Percentiles rank a stretch among this genome's conserved stretches.
phyloP scores from a whole-genome alignment of 2,113 vertebrate species.

The Tiliqua scincoides region DNA sequence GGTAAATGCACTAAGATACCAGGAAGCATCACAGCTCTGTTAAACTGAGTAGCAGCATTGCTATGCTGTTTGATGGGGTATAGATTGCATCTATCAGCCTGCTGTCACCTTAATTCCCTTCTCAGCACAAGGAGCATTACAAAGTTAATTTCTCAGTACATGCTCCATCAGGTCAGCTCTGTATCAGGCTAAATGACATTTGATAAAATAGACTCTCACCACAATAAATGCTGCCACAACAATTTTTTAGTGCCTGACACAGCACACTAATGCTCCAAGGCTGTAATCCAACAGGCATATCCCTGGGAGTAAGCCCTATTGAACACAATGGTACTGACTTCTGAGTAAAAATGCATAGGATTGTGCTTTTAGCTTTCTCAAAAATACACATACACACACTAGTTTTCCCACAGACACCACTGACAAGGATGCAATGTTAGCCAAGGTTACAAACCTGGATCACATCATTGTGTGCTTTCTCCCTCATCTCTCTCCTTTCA shows the following conservation, averaged over 20 bases:
- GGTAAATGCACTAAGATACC: too few species aligned
- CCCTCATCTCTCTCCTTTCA: too few species aligned
- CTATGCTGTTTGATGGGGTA: not conserved
- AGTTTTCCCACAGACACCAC: not conserved
- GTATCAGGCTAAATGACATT: not conserved
- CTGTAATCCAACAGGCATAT: too few species aligned
- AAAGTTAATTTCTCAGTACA: not conserved
- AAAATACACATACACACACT: not conserved
- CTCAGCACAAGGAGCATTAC: not conserved
- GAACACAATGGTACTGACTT: too few species aligned
- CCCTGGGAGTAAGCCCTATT: too few species aligned
- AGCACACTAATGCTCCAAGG: too few species aligned
- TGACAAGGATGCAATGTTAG: too few species aligned
- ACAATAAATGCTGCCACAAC: not conserved
- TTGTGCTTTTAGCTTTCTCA: not conserved
- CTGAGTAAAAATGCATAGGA: too few species aligned
- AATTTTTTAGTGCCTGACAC: too few species aligned
- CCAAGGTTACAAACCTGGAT: too few species aligned
- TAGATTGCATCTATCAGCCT: not conserved
- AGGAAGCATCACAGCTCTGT: not conserved
- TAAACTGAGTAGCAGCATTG: not conserved
- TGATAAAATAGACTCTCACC: not conserved
- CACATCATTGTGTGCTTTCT: too few species aligned
- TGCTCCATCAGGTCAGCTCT: not conserved
- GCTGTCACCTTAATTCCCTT: not conserved